Evolutionary conservation across 1,140 invertebrate genomes (phyloP), one percentile per base, ranked within the genome.

Genomic region (Bathynomus jamesi): DNA sequence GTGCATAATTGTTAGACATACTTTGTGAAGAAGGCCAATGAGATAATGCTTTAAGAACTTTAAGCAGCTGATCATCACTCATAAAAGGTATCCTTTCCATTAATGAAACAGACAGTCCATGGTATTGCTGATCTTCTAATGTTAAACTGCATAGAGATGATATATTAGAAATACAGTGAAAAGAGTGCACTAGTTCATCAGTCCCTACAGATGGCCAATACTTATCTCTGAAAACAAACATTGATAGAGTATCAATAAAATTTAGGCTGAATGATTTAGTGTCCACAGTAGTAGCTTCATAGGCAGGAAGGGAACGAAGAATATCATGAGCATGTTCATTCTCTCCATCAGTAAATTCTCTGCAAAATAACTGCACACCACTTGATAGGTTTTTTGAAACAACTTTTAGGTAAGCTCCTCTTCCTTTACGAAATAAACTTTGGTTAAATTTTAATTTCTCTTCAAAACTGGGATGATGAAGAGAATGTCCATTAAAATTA

Each of bases 271-370:
- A 17, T 53, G 21, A 53, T 53, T 53, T 67, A 29, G 25, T 31
- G 25, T 32, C 53, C 2, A 77, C 72, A 62, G 76, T 77, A n/a
- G 76, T 73, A 40, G 60, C 64, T 46, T 71, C 68, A 53, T 78
- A 78, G 7, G 76, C 76, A 29, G 76, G 76, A 21, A 78, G 67
- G 17, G 74, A 74, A 7, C 70, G 29, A 46, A 78, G 31, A 21
- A 78, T 66, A 27, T 68, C 65, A 68, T 78, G 76, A 64, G 76
- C 76, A 67, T 76, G 74, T 40, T 78, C 76, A 72, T 78, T 78
- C 62, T 78, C 76, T 32, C 24, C 67, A 27, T 78, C 82, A 31
- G 81, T 25, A 65, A 77, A 74, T 32, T 74, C 72, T 29, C 40
- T 53, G 5, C 40, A 53, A 53, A 53, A 53, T 53, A 53, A 53